phyloP scores from a whole-genome alignment of 2,113 vertebrate genomes.

The Scalopus aquaticus region DNA sequence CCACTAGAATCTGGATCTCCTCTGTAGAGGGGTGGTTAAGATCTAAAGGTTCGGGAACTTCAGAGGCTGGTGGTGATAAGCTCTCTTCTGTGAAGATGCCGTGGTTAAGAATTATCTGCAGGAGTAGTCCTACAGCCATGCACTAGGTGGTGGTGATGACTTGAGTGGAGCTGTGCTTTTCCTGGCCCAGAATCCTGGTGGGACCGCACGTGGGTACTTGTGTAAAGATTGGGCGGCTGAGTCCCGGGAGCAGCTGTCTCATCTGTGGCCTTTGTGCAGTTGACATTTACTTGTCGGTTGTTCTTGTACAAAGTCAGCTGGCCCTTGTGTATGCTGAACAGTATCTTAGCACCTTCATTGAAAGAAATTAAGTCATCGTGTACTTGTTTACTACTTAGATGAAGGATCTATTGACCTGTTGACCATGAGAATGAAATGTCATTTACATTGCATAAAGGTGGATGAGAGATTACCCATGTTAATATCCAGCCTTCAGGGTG shows the following conservation, averaged over 20 bases:
- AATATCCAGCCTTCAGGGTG: neutral
- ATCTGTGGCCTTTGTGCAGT: neutral
- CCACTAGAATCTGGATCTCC: neutral
- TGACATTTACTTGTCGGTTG: neutral
- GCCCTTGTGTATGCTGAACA: neutral
- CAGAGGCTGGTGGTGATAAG: accelerated
- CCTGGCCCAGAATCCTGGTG: neutral
- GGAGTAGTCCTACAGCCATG: neutral
- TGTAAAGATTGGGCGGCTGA: neutral
- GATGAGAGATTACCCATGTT: neutral
- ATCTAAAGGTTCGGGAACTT: neutral
- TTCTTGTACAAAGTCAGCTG: neutral
- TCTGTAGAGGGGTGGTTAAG: neutral
- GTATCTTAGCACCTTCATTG: neutral
- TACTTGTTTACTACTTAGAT: neutral
- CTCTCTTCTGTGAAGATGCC: neutral
- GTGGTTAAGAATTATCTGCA: neutral
- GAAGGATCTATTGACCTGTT: neutral
- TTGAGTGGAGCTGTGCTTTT: neutral
- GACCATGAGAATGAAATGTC: neutral
- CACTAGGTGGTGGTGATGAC: too few species aligned
- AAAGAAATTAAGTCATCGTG: neutral
- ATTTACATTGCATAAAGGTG: neutral
- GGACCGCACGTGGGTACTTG: neutral
- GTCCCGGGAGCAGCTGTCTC: neutral